These are phyloP conservation scores for Sinohyriopsis cumingii DNA, from an alignment of 2,888 invertebrate genomes.

Conservation along the genomic window DNA sequence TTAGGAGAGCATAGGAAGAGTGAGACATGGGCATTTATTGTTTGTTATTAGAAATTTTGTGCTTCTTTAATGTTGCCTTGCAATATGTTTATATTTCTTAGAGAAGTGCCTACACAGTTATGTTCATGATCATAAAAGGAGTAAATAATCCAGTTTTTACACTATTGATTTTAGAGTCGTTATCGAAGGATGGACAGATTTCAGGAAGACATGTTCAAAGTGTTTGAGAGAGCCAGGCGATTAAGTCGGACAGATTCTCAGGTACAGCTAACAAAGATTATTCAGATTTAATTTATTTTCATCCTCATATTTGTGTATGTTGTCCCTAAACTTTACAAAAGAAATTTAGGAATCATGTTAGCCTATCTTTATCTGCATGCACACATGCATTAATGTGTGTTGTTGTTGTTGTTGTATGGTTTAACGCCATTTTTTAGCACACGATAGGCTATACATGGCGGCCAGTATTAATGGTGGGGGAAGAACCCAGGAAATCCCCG, in stretches of 20 bases:
- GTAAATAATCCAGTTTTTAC: neutral
- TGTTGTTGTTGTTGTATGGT: too few relatives aligned
- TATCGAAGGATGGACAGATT: constrained; percentile 95
- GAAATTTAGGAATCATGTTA: neutral
- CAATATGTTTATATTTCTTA: too few relatives aligned
- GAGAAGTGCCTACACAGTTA: too few relatives aligned
- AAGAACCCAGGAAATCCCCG: too few relatives aligned
- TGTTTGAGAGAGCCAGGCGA: constrained; percentile 89
- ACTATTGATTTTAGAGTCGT: constrained; percentile 78
- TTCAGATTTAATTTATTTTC: neutral
- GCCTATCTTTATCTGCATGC: neutral
- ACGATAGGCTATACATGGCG: too few relatives aligned
- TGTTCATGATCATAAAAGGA: neutral
- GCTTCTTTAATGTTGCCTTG: too few relatives aligned
- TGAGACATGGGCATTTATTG: too few relatives aligned
- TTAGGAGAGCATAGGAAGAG: too few relatives aligned
- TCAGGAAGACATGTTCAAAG: constrained; percentile 96
- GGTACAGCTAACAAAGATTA: constrained; percentile 41
- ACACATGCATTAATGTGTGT: too few relatives aligned
- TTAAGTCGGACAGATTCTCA: constrained; percentile 90
- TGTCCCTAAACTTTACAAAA: neutral
- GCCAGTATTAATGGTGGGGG: too few relatives aligned
- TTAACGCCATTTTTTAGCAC: too few relatives aligned
- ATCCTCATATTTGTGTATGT: neutral
- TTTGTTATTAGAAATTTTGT: too few relatives aligned